A percentile compares a stretch with the other conserved stretches of the same genome.
Evolutionary conservation across 2,797 vertebrate genomes (phyloP).

Genomic region (Podargus strigoides): DNA sequence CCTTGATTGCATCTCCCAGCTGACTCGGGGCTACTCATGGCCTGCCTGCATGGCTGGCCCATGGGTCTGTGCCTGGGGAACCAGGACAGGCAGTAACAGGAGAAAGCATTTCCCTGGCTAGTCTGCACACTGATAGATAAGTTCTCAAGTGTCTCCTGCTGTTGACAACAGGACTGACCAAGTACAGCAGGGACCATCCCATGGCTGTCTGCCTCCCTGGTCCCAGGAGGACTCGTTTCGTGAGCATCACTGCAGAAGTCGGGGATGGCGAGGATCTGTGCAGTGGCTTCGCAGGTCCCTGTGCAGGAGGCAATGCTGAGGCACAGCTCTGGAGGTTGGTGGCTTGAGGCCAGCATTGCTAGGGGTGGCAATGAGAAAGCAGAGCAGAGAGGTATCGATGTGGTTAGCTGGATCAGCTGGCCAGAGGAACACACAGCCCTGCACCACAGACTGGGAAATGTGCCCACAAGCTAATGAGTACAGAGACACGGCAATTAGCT

Average conservation of each 20-base stretch:
- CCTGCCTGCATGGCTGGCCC: too few species aligned
- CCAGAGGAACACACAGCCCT: background rate
- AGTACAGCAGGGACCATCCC: background rate
- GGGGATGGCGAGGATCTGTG: background rate
- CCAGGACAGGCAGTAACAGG: too few species aligned
- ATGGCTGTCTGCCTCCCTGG: accelerated
- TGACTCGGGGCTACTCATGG: too few species aligned
- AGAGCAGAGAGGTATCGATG: background rate
- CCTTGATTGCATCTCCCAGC: too few species aligned
- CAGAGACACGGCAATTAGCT: constrained; percentile 18
- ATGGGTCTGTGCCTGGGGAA: too few species aligned
- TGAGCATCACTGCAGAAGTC: background rate
- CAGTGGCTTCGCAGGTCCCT: accelerated
- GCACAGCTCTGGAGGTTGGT: background rate
- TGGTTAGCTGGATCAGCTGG: background rate
- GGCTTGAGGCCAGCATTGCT: accelerated
- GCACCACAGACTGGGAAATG: background rate
- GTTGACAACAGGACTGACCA: background rate
- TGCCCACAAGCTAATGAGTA: background rate
- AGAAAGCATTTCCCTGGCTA: background rate
- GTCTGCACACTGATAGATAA: accelerated
- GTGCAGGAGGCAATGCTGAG: accelerated
- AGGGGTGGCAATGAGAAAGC: accelerated
- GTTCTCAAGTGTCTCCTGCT: background rate
- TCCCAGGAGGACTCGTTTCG: background rate